Base-by-base conservation (phyloP, 2,888 invertebrate species). In the Lepidocyrtinus sp. region DNA sequence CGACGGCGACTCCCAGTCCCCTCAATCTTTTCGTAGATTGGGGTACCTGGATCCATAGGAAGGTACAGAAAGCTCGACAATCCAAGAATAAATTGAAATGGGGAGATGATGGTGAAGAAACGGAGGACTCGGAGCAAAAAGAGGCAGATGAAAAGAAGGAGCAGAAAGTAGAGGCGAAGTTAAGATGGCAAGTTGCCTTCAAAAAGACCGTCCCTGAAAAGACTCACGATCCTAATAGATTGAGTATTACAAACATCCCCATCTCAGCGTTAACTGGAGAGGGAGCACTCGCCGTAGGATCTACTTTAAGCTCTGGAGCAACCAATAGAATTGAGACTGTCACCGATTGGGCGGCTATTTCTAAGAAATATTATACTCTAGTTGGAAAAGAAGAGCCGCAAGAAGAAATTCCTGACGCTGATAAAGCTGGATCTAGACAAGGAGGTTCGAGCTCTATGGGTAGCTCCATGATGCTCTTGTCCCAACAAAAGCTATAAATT, bases 1-100 rank as follows among this genome's bases (percentile, higher is more conserved):
- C 98, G 5, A 97, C 95, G 75, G 97, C 98, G 0, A 98, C 99
- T 0, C 99, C 99, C 0, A 95, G 99, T 15, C 99, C 99, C 0
- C 93, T 99, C 86, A 99, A 99, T 90, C 92, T 99, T 85, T 93
- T 99, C 87, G 98, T 98, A 63, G 96, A 96, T 62, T 96, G 96
- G 96, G 91, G 96, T 82, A 93, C 95, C 90, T 96, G 95, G 91
- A 91, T 96, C 85, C 93, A 93, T 87, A 93, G 94, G 87, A 90
- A 93, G 87, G 96, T 95, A 91, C 94, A 90, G 87, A 89, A 89
- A 82, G 89, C 90, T n/a, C n/a, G n/a, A n/a, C n/a, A n/a, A n/a
- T n/a, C n/a, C n/a, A n/a, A n/a, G n/a, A n/a, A n/a, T n/a, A n/a
- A n/a, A n/a, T n/a, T n/a, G n/a, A n/a, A n/a, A n/a, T n/a, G n/a